These are phyloP conservation scores for Caenorhabditis becei DNA, from an alignment of 2,888 invertebrate species.

Conservation along the genomic window DNA sequence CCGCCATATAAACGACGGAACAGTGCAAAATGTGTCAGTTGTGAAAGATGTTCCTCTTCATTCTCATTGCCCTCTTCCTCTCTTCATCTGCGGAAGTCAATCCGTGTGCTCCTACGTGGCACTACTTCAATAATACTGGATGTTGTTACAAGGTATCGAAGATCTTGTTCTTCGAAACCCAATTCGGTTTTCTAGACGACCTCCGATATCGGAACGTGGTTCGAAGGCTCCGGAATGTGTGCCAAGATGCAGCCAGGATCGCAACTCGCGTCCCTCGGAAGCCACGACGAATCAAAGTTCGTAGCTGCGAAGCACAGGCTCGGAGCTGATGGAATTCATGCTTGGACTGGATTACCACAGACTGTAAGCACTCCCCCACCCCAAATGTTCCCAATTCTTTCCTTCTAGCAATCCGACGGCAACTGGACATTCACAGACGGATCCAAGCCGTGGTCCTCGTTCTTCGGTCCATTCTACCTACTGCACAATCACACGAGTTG, in stretches of 20 bases:
- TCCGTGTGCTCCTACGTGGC: slow-evolving; percentile 45
- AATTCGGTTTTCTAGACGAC: slow-evolving; percentile 14
- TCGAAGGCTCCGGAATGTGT: slow-evolving; percentile 38
- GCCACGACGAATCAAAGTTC: slow-evolving; percentile 24
- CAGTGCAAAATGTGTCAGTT: slow-evolving; percentile 42
- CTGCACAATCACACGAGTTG: slow-evolving; percentile 41
- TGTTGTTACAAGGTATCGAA: slow-evolving; percentile 36
- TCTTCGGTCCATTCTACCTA: slow-evolving; percentile 17
- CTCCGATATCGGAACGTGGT: slow-evolving; percentile 37
- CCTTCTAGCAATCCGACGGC: slow-evolving; percentile 26
- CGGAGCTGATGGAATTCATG: slow-evolving; percentile 42
- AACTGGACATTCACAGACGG: slow-evolving; percentile 50
- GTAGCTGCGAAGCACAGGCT: slow-evolving; percentile 16
- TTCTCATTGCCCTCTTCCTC: not conserved
- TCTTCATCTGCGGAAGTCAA: slow-evolving; percentile 8
- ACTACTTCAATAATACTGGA: slow-evolving; percentile 45
- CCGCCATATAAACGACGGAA: slow-evolving; percentile 27
- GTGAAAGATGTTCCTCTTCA: slow-evolving; percentile 15
- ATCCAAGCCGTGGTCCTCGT: slow-evolving; percentile 41
- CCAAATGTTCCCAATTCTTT: no score
- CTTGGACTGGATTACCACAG: slow-evolving; percentile 44
- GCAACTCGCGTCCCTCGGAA: slow-evolving; percentile 31
- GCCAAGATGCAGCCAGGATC: slow-evolving; percentile 28
- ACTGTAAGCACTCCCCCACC: slow-evolving; percentile 10
- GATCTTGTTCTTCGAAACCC: not conserved